phyloP scores from a whole-genome alignment of 2,113 vertebrate genomes.

The Okapia johnstoni region DNA sequence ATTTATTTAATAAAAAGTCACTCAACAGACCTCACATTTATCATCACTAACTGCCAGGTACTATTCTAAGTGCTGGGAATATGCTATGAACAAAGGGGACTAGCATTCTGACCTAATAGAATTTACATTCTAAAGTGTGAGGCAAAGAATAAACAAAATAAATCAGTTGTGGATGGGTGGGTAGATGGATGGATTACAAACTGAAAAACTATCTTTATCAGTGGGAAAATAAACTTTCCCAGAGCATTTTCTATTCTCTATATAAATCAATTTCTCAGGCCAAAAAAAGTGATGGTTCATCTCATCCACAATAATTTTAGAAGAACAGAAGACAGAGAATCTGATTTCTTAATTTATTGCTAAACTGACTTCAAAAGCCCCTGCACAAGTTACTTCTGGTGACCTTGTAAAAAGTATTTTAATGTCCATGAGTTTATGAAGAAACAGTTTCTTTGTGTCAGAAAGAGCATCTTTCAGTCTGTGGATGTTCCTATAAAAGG shows the following conservation, averaged over 20 bases:
- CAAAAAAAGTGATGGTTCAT: neutral
- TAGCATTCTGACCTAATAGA: neutral
- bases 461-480: neutral
- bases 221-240: neutral
- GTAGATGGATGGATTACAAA: neutral
- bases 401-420: neutral
- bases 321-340: neutral
- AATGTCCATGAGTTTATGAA: neutral
- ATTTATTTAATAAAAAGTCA: conserved; percentile 18
- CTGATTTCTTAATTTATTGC: neutral
- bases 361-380: neutral
- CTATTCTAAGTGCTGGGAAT: neutral
- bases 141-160: neutral
- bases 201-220: neutral
- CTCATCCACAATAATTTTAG: neutral
- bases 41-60: neutral
- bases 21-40: neutral
- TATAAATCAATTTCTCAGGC: neutral
- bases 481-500: neutral
- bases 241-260: neutral
- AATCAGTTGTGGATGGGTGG: neutral
- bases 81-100: neutral
- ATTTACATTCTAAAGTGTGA: neutral
- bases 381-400: neutral
- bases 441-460: neutral